These are phyloP conservation scores for Lithosia quadra DNA, from an alignment of 2,888 invertebrate species.

Conservation along the genomic window DNA sequence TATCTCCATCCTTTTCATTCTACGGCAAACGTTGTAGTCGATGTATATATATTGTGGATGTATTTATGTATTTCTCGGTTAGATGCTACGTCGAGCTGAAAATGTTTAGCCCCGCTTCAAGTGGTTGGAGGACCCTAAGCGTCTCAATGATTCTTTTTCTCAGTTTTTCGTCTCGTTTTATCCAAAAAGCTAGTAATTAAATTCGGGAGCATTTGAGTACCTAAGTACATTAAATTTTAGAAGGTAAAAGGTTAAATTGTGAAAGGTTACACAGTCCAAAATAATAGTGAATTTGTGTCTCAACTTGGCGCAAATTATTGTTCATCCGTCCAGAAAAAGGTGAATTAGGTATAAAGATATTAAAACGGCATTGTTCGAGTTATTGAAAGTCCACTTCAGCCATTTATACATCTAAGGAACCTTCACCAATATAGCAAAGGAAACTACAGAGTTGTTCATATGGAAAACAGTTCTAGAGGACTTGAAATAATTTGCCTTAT, in stretches of 20 bases:
- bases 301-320: background rate
- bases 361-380: too few species aligned
- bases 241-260: background rate
- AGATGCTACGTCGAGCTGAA: background rate
- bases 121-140: background rate
- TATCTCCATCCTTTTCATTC: constrained; percentile 3
- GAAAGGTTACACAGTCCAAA: background rate
- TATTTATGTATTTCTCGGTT: constrained; percentile 6
- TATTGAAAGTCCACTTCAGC: background rate
- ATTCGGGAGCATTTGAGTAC: background rate
- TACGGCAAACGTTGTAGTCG: background rate
- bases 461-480: too few species aligned
- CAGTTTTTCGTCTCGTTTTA: background rate
- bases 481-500: too few species aligned
- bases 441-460: too few species aligned
- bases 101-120: constrained; percentile 7
- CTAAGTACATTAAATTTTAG: too few species aligned
- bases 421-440: too few species aligned
- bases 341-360: background rate
- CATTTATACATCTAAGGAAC: background rate
- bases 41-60: background rate
- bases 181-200: background rate
- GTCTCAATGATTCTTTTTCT: background rate
- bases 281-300: background rate
- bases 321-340: background rate